Base-by-base conservation (phyloP, 1,140 invertebrate species). In the Penaeus japonicus region DNA sequence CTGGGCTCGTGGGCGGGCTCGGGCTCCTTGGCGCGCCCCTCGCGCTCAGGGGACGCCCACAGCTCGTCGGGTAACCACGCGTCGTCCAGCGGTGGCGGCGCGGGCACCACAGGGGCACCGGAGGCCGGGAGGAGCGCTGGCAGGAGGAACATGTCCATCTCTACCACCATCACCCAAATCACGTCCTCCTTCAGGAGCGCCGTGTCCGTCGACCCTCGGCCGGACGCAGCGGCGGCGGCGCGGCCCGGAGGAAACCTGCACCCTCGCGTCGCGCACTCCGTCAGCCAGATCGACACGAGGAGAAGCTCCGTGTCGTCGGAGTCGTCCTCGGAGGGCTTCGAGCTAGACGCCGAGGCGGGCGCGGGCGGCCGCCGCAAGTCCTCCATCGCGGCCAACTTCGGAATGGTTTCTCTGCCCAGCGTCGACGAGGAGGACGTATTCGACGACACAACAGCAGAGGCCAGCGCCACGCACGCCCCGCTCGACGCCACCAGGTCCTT, bases 371-470 rank as follows among this genome's bases (percentile, higher is more conserved):
- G 89, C 54, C 80, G 89, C 4, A 82, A 85, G 47, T 85, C 86
- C 15, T 90, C 89, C 24, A 75, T 85, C 22, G 81, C 81, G 65
- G 80, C 80, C 35, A 83, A 47, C 70, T 78, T 88, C 70, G 73
- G 75, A 17, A 65, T 85, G 20, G 54, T 87, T 20, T 65, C 89
- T 4, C 86, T 90, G 10, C 89, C 89, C 7, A 90, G 89, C 75
- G 89, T 90, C 53, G 59, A 90, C 47, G 89, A 90, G 47, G 89
- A 90, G 84, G 89, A 90, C 22, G 89, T 57, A 4, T 85, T 83
- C 30, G 87, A 83, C 4, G 70, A 57, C 18, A 4, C 80, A 2
- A 30, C 87, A 1, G 24, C 55, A 0, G 22, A 17, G 27, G 55
- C 57, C 27, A 47, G 55, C 32, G 47, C 47, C 17, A 17, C 70